phyloP scores from a whole-genome alignment of 2,888 invertebrate genomes.

The Sicus ferrugineus region DNA sequence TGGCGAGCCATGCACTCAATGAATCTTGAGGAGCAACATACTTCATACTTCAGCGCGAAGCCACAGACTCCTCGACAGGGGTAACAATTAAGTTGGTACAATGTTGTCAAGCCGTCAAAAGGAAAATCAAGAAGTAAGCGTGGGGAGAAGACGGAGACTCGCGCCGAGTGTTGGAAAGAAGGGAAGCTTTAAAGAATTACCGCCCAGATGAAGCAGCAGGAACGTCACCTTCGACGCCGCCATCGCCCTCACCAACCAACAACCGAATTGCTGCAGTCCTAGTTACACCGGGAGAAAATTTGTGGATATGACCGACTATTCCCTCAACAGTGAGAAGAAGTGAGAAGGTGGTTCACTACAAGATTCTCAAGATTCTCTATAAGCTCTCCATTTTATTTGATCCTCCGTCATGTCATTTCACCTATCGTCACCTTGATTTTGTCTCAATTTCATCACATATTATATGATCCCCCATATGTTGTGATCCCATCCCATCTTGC shows the following conservation, averaged over 20 bases:
- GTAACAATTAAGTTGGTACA: constrained; percentile 45
- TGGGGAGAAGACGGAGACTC: constrained; percentile 37
- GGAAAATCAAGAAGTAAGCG: neutral
- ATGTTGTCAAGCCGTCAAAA: neutral
- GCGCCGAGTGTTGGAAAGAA: constrained; percentile 60
- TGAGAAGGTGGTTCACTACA: too few relatives aligned
- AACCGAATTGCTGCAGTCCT: too few relatives aligned
- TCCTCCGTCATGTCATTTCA: too few relatives aligned
- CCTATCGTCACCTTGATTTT: too few relatives aligned
- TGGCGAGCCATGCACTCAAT: constrained; percentile 41
- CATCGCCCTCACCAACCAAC: neutral
- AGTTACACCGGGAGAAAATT: too few relatives aligned
- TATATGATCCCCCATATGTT: too few relatives aligned
- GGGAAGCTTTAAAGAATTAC: constrained; percentile 63
- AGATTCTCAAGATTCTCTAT: too few relatives aligned
- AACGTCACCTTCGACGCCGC: constrained; percentile 23
- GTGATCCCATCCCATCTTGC: too few relatives aligned
- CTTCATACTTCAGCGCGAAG: constrained; percentile 44
- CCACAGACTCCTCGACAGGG: constrained; percentile 36
- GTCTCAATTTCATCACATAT: too few relatives aligned
- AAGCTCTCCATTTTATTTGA: too few relatives aligned
- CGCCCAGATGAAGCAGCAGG: constrained; percentile 51
- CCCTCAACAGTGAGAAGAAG: too few relatives aligned
- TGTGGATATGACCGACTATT: too few relatives aligned
- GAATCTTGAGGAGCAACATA: constrained; percentile 46